Conservation (phyloP, 2,797 vertebrate species). For the Syndactyla subalaris region DNA sequence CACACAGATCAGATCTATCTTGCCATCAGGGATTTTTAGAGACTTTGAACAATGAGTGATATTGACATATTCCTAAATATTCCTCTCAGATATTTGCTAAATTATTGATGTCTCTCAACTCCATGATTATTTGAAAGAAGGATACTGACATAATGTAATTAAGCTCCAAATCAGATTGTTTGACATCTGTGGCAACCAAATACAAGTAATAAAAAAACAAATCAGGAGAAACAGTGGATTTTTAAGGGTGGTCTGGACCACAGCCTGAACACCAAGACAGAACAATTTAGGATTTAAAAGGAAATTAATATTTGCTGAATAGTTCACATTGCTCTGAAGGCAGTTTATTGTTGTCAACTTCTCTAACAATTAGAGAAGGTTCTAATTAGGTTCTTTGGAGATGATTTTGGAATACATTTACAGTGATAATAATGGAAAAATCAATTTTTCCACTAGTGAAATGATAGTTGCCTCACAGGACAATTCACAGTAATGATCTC, state of each 20-base stretch:
- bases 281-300: background rate
- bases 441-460: background rate
- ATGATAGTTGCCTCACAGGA: background rate
- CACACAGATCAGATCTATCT: background rate
- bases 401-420: background rate
- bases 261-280: background rate
- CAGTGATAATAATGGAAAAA: background rate
- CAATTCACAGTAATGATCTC: background rate
- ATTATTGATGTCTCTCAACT: conserved; percentile 1
- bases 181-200: background rate
- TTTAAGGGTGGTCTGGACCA: background rate
- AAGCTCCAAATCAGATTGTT: background rate
- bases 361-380: background rate
- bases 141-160: background rate
- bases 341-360: background rate
- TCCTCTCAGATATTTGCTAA: background rate
- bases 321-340: background rate
- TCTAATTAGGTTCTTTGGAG: background rate
- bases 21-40: background rate
- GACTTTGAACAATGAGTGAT: background rate
- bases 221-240: background rate
- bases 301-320: background rate
- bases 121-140: background rate
- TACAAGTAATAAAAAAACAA: background rate
- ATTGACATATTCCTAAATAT: background rate